Base-by-base conservation (phyloP, 2,113 vertebrate species). In the Rhagologus leucostigma region DNA sequence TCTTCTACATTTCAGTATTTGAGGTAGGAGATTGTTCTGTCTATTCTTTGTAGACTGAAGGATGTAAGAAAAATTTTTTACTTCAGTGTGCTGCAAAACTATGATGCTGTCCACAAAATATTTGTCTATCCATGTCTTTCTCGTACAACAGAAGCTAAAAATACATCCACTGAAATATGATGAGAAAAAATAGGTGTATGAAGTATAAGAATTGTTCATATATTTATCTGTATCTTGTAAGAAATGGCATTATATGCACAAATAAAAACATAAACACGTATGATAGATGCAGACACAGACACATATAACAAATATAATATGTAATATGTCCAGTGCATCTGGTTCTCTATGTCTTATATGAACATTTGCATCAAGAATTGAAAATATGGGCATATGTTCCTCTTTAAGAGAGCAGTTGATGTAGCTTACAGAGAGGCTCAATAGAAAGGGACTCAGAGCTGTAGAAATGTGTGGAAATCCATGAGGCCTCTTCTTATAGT, bases 111-210 rank as follows among this genome's bases (percentile, higher is more conserved):
- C 29, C 19, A 63, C 18, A 84, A 84, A 77, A 63, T 63, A 71
- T 19, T 77, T 84, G 8, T 68, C 16, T 80, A 32, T 62, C 11
- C 16, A 10, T 35, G 2, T 37, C 27, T 88, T 14, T 78, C 39
- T 60, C n/a, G 7, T 56, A 59, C 19, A 77, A 21, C 16, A 63
- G 11, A 77, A 59, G 14, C 6, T 44, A 44, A 84, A 86, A 46
- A 2, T 8, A 9, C 0, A 5, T n/a, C 9, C 23, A 18, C 14
- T 39, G 29, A 60, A 64, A 49, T 41, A 65, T 18, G 0, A 32
- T 33, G 49, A 41, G 26, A 56, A 67, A 89, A 62, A 47, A 9
- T 9, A 57, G 7, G 5, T 44, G 8, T 7, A 35, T 19, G 29
- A 75, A 52, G 8, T 27, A 7, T 15, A 53, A 44, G n/a, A 55